Base-by-base conservation (phyloP, 2,888 invertebrate genomes). In the Pheosia gnoma region DNA sequence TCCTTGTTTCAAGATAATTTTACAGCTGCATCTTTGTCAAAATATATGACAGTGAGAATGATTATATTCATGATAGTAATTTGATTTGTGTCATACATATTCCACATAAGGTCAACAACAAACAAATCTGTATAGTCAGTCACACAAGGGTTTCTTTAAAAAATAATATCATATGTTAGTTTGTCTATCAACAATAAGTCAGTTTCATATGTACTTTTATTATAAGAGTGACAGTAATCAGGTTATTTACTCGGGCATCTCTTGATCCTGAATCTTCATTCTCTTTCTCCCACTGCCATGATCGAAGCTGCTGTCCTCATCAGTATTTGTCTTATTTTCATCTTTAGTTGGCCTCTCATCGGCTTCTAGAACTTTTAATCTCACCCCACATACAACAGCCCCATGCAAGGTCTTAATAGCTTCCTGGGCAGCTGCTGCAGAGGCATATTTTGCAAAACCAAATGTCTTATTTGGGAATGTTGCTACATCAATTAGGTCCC, bases 401-500 rank as follows among this genome's bases (percentile, higher is more conserved):
- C 97, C 98, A 85, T 99, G 97, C 47, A 99, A 87, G 8, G 84
- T 84, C 56, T 65, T 82, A 59, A 97, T 97, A 4, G 98, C 98
- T 71, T 95, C 95, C 69, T 95, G 95, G 0, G 98, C 98, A 67
- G 97, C 95, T 57, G 95, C 95, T 60, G 94, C 94, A 49, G 95
- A 95, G 5, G 98, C 97, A 92, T 97, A 99, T 85, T 97, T 98
- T 0, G 97, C 98, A 90, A 98, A 99, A 0, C 98, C 98, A 91
- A 97, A 98, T 81, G 97, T 98, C 87, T 98, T 97, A 81, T 98
- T 97, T 60, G 96, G 96, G 71, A 98, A 94, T 86, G 98, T 95
- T 81, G 97, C 97, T 1, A 98, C 97, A 84, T 98, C 98, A 71
- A 98, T 98, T 4, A 98, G 94, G 84, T 97, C 96, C 8, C 98